These are phyloP conservation scores for Budorcas taxicolor DNA, from an alignment of 2,113 vertebrate genomes.

Conservation along the genomic window DNA sequence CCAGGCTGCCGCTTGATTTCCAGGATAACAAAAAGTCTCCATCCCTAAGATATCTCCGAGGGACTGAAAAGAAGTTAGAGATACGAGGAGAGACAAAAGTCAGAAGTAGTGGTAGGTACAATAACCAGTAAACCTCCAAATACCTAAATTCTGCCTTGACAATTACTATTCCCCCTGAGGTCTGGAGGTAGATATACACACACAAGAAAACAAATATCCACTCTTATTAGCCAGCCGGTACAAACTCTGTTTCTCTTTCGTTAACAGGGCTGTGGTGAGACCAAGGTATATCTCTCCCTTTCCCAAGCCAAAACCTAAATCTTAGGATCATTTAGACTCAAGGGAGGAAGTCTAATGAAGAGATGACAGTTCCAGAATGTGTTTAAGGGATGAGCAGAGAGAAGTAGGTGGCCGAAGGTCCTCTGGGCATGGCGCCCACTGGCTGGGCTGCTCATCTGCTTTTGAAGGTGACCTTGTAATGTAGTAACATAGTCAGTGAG, in stretches of 20 bases:
- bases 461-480: slow-evolving; percentile 21
- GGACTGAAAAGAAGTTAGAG: neutral
- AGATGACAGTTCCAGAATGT: neutral
- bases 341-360: neutral
- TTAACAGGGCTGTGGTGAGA: neutral
- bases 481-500: neutral
- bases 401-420: neutral
- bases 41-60: neutral
- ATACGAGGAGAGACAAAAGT: neutral
- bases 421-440: neutral
- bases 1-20: neutral
- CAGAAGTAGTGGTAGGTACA: neutral
- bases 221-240: neutral
- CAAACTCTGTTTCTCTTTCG: neutral
- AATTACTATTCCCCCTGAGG: neutral
- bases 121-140: neutral
- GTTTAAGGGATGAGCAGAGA: neutral
- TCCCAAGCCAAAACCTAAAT: neutral
- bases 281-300: neutral
- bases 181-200: neutral
- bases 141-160: neutral
- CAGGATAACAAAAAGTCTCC: neutral
- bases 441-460: neutral
- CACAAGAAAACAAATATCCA: neutral
- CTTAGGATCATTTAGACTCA: neutral